Percentiles rank a stretch among this genome's conserved stretches.
Evolutionary conservation across 2,113 vertebrate species (phyloP).

Genomic region (Crocuta crocuta): DNA sequence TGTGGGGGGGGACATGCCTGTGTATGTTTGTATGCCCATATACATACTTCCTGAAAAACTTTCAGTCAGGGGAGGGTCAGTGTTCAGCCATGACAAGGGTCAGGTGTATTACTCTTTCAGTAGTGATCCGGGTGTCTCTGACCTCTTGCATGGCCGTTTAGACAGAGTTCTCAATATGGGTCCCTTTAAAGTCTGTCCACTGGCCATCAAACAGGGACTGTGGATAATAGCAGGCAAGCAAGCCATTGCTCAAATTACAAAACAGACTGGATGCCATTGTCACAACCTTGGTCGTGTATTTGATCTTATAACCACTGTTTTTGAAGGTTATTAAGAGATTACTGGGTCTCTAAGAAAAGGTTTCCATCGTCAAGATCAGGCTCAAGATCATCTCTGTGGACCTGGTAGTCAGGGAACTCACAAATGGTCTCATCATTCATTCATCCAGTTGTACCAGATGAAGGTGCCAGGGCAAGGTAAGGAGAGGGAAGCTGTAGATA

Average conservation of each 20-base stretch:
- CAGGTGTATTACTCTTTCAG: background rate
- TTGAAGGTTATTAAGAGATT: background rate
- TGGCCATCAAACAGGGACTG: background rate
- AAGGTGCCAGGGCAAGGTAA: background rate
- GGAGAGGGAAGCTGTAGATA: background rate
- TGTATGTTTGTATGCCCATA: background rate
- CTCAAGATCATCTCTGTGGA: background rate
- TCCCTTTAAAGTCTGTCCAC: background rate
- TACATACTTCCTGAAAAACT: background rate
- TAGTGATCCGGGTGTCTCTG: fast-evolving
- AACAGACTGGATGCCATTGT: background rate
- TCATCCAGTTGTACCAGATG: background rate
- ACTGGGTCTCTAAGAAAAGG: background rate
- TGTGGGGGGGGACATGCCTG: fast-evolving
- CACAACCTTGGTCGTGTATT: background rate
- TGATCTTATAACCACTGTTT: background rate
- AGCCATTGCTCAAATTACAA: background rate
- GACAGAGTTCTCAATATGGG: background rate
- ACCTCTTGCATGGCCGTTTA: background rate
- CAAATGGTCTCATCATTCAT: background rate
- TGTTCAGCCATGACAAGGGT: background rate
- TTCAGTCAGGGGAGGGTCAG: background rate
- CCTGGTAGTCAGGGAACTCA: background rate
- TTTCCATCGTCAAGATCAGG: background rate
- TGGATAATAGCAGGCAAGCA: background rate